Evolutionary conservation across 2,888 invertebrate species (phyloP), one percentile per base, ranked within the genome.

Genomic region (Melipona bicolor): DNA sequence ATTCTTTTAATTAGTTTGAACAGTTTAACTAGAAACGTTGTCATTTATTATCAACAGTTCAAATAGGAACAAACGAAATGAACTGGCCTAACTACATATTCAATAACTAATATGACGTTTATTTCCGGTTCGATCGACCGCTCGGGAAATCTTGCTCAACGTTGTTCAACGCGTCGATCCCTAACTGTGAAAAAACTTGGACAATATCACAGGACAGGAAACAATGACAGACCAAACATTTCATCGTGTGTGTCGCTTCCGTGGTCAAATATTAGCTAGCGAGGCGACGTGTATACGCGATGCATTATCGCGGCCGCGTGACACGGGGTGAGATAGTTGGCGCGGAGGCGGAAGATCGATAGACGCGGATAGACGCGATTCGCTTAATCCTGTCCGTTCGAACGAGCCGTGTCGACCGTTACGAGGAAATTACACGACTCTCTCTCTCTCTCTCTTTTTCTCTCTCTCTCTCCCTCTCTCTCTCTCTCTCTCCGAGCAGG

Each of bases 381-480:
- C 70, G 75, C 70, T 77, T 69, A 64, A 77, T 77, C 81, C n/a
- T 70, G 64, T 1, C 32, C 50, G 71, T 72, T 77, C 76, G 72
- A 77, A 52, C 73, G 50, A 74, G 32, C 81, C 52, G 65, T 65
- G 72, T 27, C 67, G 65, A 49, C 36, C 59, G 68, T 84, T 82
- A 78, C 81, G 65, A 82, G 70, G 43, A 81, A 77, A 82, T 84
- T 74, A 77, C 77, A 71, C 61, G 71, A 74, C 83, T 54, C 27
- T 19, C 4, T 19, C 52, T 43, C 11, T 43, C 52, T 19, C 52
- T 52, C 5, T 52, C 19, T 52, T 4, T 19, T 5, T 36, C 19
- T 15, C 13, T 36, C 36, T 36, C 36, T 36, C 32, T 32, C 32
- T 32, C 32, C 3, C 32, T 32, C 32, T 32, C 32, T 32, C 32